A percentile compares a stretch with the other conserved stretches of the same genome.
Evolutionary conservation across 2,888 invertebrate genomes (phyloP).

Genomic region (Magallana nippona): DNA sequence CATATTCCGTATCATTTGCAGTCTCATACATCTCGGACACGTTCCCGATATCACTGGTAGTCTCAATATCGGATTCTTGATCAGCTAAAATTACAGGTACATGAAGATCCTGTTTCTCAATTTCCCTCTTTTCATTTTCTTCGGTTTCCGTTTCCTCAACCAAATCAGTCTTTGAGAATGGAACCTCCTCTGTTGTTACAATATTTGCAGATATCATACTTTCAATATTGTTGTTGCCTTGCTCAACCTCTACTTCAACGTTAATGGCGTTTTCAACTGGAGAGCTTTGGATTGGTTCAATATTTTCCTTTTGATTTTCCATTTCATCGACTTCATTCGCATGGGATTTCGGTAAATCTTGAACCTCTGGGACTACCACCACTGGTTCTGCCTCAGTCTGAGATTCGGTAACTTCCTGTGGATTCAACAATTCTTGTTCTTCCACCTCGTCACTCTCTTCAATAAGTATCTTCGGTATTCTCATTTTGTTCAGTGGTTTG

Average conservation of each 20-base stretch:
- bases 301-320: constrained; percentile 6
- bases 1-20: constrained; percentile 26
- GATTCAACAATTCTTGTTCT: neutral
- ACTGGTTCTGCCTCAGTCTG: neutral
- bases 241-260: neutral
- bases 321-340: neutral
- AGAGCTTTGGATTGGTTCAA: neutral
- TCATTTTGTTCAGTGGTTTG: constrained; percentile 2
- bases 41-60: neutral
- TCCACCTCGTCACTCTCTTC: constrained; percentile 28
- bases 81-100: constrained; percentile 8
- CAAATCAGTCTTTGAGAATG: neutral
- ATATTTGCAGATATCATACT: constrained; percentile 28
- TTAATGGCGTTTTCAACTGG: neutral
- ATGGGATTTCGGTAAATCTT: neutral
- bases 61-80: neutral
- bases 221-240: constrained; percentile 31
- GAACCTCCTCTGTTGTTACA: neutral
- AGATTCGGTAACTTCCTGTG: neutral
- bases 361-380: neutral
- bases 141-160: neutral
- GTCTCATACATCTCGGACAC: constrained; percentile 1
- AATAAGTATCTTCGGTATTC: constrained; percentile 30
- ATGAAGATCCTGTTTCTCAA: constrained; percentile 5
- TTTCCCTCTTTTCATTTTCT: constrained; percentile 13